Evolutionary conservation across 2,113 vertebrate genomes (phyloP), one percentile per base, ranked within the genome.

Genomic region (Lampris megalopsis): DNA sequence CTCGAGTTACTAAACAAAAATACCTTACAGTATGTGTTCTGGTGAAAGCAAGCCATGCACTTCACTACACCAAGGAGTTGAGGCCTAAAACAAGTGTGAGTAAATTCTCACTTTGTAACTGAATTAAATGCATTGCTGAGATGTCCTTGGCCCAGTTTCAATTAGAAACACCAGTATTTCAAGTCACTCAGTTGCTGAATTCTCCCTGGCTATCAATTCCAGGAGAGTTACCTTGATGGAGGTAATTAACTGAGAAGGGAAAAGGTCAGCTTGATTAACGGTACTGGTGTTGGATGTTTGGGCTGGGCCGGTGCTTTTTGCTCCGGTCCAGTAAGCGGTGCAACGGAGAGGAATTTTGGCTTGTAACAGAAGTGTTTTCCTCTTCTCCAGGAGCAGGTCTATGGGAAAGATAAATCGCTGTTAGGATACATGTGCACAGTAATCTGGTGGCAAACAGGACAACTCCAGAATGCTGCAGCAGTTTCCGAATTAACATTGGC

Each of bases 391-490:
- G 35, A 49, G 6, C 38, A 1, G 43, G 10, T 54, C 60, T 58
- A 9, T 72, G 47, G 63, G 75, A 41, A 13, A 69, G 56, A 71
- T 68, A 66, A 75, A 67, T n/a, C 49, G 63, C 37, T 1, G 64
- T 50, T 67, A 41, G 47, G 57, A 69, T 54, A 56, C 70, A 61
- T 63, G 35, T 56, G 61, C 49, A 68, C 54, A 48, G 68, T 74
- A 64, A 71, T 71, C 48, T 61, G 62, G 43, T 68, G 58, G 59
- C 68, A 60, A 48, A 65, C 48, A 54, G 70, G 63, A 49, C 53
- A 45, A 63, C 54, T 64, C 13, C 60, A 53, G 24, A 74, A 49
- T 59, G 49, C 36, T 7, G 62, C 11, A 50, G 48, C 68, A 3
- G 61, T 72, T n/a, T 42, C 35, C 38, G n/a, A 24, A 37, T 36